phyloP scores from a whole-genome alignment of 92 coral and sea anemone genomes.

The Nematostella vectensis region DNA sequence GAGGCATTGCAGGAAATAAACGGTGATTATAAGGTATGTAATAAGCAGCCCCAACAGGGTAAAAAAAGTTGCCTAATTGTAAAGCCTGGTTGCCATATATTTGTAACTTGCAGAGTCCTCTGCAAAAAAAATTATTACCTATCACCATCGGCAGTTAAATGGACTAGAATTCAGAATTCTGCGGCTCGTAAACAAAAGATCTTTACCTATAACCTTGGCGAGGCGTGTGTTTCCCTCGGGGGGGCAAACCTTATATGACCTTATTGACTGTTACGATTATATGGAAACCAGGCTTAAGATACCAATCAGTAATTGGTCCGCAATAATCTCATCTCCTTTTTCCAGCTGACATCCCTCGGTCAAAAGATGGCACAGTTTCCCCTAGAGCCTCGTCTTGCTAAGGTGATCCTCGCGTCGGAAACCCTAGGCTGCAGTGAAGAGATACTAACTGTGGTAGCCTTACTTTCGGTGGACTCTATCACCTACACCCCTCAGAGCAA shows the following conservation, averaged over 20 bases:
- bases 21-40: conserved; percentile 47
- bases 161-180: neutral
- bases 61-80: neutral
- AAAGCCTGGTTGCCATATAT: neutral
- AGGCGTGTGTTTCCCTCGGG: too few relatives aligned
- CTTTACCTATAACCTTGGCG: too few relatives aligned
- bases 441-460: conserved; percentile 75
- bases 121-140: neutral
- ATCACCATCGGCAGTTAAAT: neutral
- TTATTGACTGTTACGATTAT: too few relatives aligned
- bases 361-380: conserved; percentile 84
- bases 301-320: too few relatives aligned
- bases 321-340: too few relatives aligned
- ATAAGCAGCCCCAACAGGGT: too few relatives aligned
- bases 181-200: too few relatives aligned
- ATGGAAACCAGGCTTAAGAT: too few relatives aligned
- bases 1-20: conserved; percentile 72
- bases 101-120: neutral
- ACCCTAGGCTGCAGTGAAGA: conserved; percentile 83
- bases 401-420: conserved; percentile 63
- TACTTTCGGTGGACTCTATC: conserved; percentile 86
- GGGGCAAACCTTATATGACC: too few relatives aligned
- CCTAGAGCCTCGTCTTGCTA: conserved; percentile 85
- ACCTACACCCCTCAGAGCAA: conserved; percentile 91
- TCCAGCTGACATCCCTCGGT: conserved; percentile 69